A percentile compares a stretch with the other conserved stretches of the same genome.
Conservation (phyloP, 1,140 invertebrate genomes). For the Venustaconcha ellipsiformis region DNA sequence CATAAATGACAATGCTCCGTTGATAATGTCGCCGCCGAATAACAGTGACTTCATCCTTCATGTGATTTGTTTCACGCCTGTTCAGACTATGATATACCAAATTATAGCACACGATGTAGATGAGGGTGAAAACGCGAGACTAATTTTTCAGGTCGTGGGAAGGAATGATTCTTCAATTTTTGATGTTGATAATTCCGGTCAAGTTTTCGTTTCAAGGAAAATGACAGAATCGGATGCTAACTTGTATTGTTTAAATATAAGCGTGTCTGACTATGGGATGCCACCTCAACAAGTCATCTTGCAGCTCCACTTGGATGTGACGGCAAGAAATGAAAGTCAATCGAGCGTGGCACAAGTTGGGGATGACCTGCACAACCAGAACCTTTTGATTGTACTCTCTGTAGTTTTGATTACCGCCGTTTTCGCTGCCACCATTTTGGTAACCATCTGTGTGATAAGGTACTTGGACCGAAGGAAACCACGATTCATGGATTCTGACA, state of each 20-base stretch:
- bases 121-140: slow-evolving; percentile 73
- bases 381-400: slow-evolving; percentile 25
- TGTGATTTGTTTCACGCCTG: slow-evolving; percentile 90
- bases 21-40: slow-evolving; percentile 53
- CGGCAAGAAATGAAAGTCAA: slow-evolving; percentile 22
- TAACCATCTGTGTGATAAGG: slow-evolving; percentile 19
- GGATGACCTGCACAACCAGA: slow-evolving; percentile 7
- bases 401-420: slow-evolving; percentile 21
- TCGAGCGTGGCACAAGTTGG: background rate
- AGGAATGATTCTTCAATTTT: slow-evolving; percentile 77
- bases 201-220: slow-evolving; percentile 17
- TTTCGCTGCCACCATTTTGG: slow-evolving; percentile 21
- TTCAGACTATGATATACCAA: slow-evolving; percentile 75
- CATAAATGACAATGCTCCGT: slow-evolving; percentile 79
- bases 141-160: slow-evolving; percentile 78
- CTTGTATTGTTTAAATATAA: slow-evolving; percentile 19
- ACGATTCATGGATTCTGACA: no score
- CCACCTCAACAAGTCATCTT: slow-evolving; percentile 1
- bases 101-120: slow-evolving; percentile 68
- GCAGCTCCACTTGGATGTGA: slow-evolving; percentile 15
- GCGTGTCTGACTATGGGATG: slow-evolving; percentile 22
- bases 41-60: slow-evolving; percentile 75
- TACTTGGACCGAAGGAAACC: slow-evolving; percentile 15
- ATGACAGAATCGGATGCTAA: slow-evolving; percentile 6
- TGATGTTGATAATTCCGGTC: slow-evolving; percentile 27